Percentiles rank a stretch among this genome's conserved stretches.
These are phyloP conservation scores for Hemaris fuciformis DNA, from an alignment of 2,888 invertebrate species.

Conservation along the genomic window DNA sequence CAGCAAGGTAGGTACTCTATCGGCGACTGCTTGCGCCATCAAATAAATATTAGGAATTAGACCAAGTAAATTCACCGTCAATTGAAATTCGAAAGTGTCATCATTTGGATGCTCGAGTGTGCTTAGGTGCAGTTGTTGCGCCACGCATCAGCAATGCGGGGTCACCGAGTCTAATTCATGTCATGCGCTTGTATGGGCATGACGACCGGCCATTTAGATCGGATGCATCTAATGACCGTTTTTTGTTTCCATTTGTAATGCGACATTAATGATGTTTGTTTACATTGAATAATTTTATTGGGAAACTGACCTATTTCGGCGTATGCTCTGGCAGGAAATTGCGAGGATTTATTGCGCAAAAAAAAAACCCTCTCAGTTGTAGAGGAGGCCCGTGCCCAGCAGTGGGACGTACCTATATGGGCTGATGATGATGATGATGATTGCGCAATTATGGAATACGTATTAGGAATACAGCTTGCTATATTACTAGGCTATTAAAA, in stretches of 20 bases:
- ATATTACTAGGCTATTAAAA: too few species aligned
- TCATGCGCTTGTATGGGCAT: not conserved
- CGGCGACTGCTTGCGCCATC: not conserved
- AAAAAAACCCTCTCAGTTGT: too few species aligned
- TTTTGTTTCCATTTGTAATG: not conserved
- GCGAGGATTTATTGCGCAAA: too few species aligned
- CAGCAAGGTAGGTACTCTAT: not conserved
- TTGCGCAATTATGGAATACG: too few species aligned
- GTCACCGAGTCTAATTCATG: not conserved
- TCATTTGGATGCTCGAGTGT: conserved; percentile 9
- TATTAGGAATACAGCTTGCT: too few species aligned
- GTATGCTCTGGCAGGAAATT: too few species aligned
- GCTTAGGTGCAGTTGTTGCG: not conserved
- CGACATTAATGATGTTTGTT: not conserved
- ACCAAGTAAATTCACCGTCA: conserved; percentile 12
- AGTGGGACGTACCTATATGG: too few species aligned
- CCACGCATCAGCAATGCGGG: conserved; percentile 1
- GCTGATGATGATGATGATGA: too few species aligned
- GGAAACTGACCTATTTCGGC: not conserved
- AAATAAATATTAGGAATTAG: not conserved
- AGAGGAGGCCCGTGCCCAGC: too few species aligned
- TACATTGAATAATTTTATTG: not conserved
- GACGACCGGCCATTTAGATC: not conserved
- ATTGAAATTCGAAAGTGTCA: conserved; percentile 20
- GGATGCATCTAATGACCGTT: not conserved